phyloP scores from a whole-genome alignment of 2,888 invertebrate species.

The Agapostemon virescens region DNA sequence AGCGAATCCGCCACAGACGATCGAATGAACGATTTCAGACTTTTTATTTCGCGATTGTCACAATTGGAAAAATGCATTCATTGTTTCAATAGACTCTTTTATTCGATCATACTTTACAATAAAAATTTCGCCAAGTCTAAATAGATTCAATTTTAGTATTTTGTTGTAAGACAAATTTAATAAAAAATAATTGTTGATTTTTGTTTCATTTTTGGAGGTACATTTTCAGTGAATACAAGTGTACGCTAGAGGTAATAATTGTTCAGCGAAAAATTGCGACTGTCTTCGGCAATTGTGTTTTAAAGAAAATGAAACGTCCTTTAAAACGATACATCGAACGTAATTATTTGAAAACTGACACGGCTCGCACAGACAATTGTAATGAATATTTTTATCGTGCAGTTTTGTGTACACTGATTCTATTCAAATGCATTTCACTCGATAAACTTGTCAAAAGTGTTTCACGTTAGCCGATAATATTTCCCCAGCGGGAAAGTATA shows the following conservation, averaged over 20 bases:
- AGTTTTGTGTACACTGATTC: neutral
- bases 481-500: conserved; percentile 24
- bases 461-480: conserved; percentile 35
- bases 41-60: no score
- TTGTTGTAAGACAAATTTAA: no score
- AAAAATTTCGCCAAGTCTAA: no score
- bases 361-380: neutral
- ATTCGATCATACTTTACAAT: no score
- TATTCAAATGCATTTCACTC: conserved; percentile 15
- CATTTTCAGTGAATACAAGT: no score
- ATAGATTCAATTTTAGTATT: no score
- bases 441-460: conserved; percentile 32
- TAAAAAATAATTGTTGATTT: neutral
- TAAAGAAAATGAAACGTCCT: neutral
- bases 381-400: neutral
- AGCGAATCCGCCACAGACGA: no score
- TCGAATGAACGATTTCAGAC: no score
- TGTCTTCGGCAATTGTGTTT: neutral
- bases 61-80: no score
- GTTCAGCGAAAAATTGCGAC: neutral
- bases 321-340: neutral
- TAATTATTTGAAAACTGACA: neutral
- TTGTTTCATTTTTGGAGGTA: neutral
- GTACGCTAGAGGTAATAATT: neutral
- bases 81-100: no score